Percentiles rank a stretch among this genome's conserved stretches.
These are phyloP conservation scores for Dromaius novaehollandiae DNA, from an alignment of 2,113 vertebrate species.

Conservation along the genomic window DNA sequence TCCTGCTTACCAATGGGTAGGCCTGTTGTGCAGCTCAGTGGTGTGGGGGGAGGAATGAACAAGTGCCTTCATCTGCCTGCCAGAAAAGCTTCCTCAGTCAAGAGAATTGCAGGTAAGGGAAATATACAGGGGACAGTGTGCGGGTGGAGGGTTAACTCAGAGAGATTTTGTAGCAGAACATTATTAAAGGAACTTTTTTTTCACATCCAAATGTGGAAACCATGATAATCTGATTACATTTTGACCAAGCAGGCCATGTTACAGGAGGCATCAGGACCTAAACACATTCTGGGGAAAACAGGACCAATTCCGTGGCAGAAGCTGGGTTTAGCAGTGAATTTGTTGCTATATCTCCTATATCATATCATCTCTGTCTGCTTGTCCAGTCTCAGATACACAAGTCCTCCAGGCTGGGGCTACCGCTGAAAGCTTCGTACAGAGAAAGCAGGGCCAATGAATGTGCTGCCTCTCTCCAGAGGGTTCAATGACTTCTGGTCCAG, in stretches of 20 bases:
- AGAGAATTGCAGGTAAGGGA: constrained; percentile 85
- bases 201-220: not conserved
- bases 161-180: not conserved
- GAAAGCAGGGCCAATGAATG: not conserved
- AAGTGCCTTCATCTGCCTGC: constrained; percentile 84
- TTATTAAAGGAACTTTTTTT: not conserved
- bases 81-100: constrained; percentile 83
- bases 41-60: constrained; percentile 67
- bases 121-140: rapidly evolving
- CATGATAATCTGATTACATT: not conserved
- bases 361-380: not conserved
- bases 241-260: not conserved
- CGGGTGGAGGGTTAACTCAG: not conserved
- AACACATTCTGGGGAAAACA: not conserved
- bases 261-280: not conserved
- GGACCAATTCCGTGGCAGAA: not conserved
- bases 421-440: not conserved
- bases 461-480: not conserved
- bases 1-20: constrained; percentile 81
- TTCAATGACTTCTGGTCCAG: not conserved
- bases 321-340: not conserved
- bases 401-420: not conserved
- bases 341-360: not conserved
- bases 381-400: rapidly evolving
- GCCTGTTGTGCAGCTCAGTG: constrained; percentile 79